phyloP scores from a whole-genome alignment of 2,797 vertebrate genomes.

The Orestias chungarensis region DNA sequence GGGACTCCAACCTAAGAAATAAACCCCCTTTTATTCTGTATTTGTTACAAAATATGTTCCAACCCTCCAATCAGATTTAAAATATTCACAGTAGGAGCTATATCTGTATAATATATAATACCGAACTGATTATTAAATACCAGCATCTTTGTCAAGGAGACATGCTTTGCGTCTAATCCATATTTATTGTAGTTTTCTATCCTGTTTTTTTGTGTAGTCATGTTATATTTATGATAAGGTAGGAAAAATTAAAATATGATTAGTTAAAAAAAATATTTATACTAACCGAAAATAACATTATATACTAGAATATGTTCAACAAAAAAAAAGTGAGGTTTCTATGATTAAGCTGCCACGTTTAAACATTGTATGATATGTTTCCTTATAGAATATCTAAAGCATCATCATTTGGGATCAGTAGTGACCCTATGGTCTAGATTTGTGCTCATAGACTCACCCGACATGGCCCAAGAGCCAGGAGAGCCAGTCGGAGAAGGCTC shows the following conservation, averaged over 20 bases:
- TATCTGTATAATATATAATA: not conserved
- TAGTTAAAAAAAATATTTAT: not conserved
- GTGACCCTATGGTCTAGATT: not conserved
- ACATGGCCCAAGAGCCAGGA: slow-evolving; percentile 86
- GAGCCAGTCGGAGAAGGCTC: slow-evolving; percentile 87
- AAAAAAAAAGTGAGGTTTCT: slow-evolving; percentile 12
- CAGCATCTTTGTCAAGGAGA: not conserved
- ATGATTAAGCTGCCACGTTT: not conserved
- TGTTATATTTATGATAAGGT: not conserved
- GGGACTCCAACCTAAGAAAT: slow-evolving; percentile 80
- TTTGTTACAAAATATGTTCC: too few relatives aligned
- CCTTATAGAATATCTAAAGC: not conserved
- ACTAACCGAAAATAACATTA: not conserved
- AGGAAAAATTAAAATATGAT: not conserved
- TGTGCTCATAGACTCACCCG: slow-evolving; percentile 81
- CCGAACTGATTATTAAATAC: not conserved
- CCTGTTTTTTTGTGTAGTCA: not conserved
- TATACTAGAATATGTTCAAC: not conserved
- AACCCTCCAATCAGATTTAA: not conserved
- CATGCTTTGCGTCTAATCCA: not conserved
- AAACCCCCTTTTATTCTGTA: not conserved
- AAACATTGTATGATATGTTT: not conserved
- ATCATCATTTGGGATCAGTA: not conserved
- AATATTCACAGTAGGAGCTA: not conserved
- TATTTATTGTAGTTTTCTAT: too few relatives aligned